phyloP scores from a whole-genome alignment of 2,888 invertebrate species.

The Monochamus alternatus region DNA sequence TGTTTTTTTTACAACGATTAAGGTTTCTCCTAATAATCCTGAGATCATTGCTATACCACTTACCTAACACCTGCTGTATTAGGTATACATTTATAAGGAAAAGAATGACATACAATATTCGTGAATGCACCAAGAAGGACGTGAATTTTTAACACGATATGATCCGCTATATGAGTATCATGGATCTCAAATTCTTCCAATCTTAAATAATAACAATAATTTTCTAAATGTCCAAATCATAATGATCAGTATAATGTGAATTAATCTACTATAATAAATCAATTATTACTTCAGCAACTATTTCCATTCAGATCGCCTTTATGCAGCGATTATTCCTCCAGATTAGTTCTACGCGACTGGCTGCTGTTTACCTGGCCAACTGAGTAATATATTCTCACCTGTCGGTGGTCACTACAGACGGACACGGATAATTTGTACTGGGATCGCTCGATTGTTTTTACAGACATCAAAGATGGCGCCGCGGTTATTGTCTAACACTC shows the following conservation, averaged over 20 bases:
- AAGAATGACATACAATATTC: too few relatives aligned
- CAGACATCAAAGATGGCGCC: constrained; percentile 63
- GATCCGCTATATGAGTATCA: too few relatives aligned
- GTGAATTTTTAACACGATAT: too few relatives aligned
- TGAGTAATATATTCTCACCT: constrained; percentile 63
- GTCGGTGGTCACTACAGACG: constrained; percentile 60
- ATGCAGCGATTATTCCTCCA: constrained; percentile 48
- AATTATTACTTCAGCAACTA: constrained; percentile 25
- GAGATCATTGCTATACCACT: too few relatives aligned
- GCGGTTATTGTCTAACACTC: constrained; percentile 59
- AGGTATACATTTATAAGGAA: too few relatives aligned
- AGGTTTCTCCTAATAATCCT: too few relatives aligned
- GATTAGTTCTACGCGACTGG: constrained; percentile 60
- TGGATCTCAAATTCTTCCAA: too few relatives aligned
- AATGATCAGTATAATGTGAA: neutral
- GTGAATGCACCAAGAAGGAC: too few relatives aligned
- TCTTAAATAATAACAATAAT: too few relatives aligned
- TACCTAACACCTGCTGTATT: too few relatives aligned
- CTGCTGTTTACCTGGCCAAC: constrained; percentile 59
- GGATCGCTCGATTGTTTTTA: constrained; percentile 62
- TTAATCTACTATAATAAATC: constrained; percentile 11
- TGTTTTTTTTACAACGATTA: too few relatives aligned
- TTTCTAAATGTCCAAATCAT: too few relatives aligned
- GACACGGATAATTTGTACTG: constrained; percentile 64
- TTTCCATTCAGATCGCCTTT: constrained; percentile 33